phyloP scores from a whole-genome alignment of 2,113 vertebrate species.

The Zosterops japonicus region DNA sequence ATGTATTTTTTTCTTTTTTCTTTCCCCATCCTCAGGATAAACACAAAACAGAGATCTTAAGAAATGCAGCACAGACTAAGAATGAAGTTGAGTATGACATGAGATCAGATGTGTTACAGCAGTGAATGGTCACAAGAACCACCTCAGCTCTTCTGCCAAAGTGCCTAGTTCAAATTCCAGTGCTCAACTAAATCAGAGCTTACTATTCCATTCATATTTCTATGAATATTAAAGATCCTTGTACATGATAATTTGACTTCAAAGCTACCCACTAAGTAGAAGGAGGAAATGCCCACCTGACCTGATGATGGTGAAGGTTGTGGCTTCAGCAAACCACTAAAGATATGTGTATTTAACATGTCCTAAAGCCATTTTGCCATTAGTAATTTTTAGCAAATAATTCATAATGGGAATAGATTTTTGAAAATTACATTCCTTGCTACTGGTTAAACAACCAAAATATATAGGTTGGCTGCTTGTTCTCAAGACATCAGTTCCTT shows the following conservation, averaged over 20 bases:
- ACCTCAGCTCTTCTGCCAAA: neutral
- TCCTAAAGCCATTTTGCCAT: neutral
- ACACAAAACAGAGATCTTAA: neutral
- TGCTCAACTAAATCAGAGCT: neutral
- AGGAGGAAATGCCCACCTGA: neutral
- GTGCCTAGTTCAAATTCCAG: neutral
- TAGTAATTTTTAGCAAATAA: neutral
- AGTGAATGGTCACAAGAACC: neutral
- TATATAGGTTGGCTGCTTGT: neutral
- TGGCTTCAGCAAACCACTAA: neutral
- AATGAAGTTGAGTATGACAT: neutral
- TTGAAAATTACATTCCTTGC: neutral
- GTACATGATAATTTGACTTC: neutral
- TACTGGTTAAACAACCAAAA: neutral
- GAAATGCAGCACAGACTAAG: neutral
- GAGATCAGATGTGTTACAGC: neutral
- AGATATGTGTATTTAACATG: neutral
- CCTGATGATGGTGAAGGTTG: neutral
- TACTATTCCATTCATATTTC: constrained; percentile 1
- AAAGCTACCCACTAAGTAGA: neutral
- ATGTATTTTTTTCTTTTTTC: neutral
- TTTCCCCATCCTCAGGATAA: neutral
- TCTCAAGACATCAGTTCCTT: neutral
- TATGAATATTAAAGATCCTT: neutral
- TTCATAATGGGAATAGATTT: neutral